These are phyloP conservation scores for Meandrusa payeni DNA, from an alignment of 2,888 invertebrate species.

Conservation along the genomic window DNA sequence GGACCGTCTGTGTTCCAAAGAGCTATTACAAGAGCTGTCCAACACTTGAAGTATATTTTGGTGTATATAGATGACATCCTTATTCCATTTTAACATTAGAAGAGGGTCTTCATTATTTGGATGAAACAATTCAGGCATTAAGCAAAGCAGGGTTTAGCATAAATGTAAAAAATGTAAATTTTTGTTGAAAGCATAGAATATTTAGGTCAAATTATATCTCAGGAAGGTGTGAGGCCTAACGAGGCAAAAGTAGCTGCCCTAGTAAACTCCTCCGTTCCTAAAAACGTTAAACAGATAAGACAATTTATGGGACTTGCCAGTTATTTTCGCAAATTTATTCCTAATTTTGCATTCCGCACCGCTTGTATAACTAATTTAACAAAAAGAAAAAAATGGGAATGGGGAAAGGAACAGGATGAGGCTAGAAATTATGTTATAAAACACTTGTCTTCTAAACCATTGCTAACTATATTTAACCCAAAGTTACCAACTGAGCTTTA, in stretches of 20 bases:
- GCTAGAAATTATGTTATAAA: conserved; percentile 23
- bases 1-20: not conserved
- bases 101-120: not conserved
- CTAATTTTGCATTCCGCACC: not conserved
- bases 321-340: not conserved
- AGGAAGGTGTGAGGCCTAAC: not conserved
- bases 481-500: conserved; percentile 27
- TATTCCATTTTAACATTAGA: too few species aligned
- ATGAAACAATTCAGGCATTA: not conserved
- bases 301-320: not conserved
- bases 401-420: conserved; percentile 26
- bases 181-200: not conserved
- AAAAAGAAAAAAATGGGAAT: conserved; percentile 26
- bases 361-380: conserved; percentile 30
- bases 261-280: not conserved
- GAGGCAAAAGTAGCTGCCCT: not conserved
- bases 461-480: conserved; percentile 29
- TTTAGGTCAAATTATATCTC: not conserved
- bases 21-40: not conserved
- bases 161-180: not conserved
- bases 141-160: not conserved
- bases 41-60: not conserved
- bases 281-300: not conserved
- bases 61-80: conserved; percentile 1
- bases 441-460: conserved; percentile 23